Conservation (phyloP, 2,113 vertebrate genomes). For the Mesoclemmys tuberculata region DNA sequence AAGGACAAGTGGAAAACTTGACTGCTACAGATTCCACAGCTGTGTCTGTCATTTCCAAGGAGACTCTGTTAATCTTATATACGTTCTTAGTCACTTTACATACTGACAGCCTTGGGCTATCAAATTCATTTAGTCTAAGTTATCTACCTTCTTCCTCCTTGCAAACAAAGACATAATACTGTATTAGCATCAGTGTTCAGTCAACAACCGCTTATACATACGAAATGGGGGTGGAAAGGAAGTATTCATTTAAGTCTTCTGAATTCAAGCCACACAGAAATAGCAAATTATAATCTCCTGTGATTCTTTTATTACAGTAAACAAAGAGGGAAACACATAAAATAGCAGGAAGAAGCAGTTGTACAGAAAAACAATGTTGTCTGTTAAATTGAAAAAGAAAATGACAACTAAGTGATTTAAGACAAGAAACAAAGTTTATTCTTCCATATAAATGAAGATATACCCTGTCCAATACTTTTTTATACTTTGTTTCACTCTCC, state of each 20-base stretch:
- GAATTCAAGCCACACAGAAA: background rate
- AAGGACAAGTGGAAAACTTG: background rate
- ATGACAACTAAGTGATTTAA: background rate
- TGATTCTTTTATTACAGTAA: constrained; percentile 1
- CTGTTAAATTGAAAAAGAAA: background rate
- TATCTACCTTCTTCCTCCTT: background rate
- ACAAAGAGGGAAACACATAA: background rate
- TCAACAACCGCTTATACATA: background rate
- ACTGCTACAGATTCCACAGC: background rate
- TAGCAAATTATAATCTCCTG: background rate
- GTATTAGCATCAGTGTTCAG: background rate
- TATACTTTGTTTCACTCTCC: background rate
- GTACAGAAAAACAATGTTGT: background rate
- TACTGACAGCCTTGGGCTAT: background rate
- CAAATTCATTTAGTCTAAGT: background rate
- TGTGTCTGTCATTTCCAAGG: constrained; percentile 1
- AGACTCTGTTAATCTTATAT: background rate
- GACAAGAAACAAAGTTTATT: background rate
- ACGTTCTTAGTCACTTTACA: constrained; percentile 8
- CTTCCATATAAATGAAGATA: background rate
- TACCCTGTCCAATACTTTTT: background rate
- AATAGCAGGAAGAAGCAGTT: background rate
- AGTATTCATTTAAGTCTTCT: background rate
- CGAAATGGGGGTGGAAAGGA: background rate
- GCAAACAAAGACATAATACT: background rate